Evolutionary conservation across 2,113 vertebrate species (phyloP).

Genomic region (Lophura nycthemera): DNA sequence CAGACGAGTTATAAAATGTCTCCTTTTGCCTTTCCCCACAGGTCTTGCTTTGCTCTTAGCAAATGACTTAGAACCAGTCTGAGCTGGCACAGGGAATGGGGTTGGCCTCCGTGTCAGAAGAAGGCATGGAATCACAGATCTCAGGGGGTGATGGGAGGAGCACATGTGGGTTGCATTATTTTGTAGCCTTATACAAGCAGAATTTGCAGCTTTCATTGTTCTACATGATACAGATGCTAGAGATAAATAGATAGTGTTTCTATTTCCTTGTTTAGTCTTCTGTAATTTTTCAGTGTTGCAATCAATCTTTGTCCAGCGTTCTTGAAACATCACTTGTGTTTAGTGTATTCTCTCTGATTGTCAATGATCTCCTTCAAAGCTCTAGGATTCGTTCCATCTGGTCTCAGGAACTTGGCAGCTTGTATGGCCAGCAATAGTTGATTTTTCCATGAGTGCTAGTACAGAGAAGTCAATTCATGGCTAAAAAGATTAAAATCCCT

Average conservation of each 20-base stretch:
- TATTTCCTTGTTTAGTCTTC: conserved; percentile 39
- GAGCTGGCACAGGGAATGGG: not conserved
- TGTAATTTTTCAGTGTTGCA: not conserved
- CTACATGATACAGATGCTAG: not conserved
- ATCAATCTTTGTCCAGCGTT: conserved; percentile 7
- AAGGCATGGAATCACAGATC: not conserved
- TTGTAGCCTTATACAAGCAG: not conserved
- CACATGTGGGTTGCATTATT: not conserved
- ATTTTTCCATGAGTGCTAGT: not conserved
- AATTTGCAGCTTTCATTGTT: not conserved
- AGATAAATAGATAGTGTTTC: conserved; percentile 30
- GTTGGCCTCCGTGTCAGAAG: fast-evolving
- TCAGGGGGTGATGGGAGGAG: fast-evolving
- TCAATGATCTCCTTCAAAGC: conserved; percentile 39
- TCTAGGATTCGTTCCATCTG: conserved; percentile 53
- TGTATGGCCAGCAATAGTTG: not conserved
- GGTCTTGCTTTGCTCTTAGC: not conserved
- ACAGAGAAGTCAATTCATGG: conserved; percentile 60
- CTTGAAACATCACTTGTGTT: not conserved
- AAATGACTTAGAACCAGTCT: not conserved
- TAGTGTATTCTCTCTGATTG: conserved; percentile 9
- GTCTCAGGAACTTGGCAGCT: conserved; percentile 51
- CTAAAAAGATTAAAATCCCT: conserved; percentile 68
- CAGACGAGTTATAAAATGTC: not conserved
- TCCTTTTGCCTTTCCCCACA: not conserved